Evolutionary conservation across 1,140 invertebrate genomes (phyloP).

Genomic region (Drosophila tristis): DNA sequence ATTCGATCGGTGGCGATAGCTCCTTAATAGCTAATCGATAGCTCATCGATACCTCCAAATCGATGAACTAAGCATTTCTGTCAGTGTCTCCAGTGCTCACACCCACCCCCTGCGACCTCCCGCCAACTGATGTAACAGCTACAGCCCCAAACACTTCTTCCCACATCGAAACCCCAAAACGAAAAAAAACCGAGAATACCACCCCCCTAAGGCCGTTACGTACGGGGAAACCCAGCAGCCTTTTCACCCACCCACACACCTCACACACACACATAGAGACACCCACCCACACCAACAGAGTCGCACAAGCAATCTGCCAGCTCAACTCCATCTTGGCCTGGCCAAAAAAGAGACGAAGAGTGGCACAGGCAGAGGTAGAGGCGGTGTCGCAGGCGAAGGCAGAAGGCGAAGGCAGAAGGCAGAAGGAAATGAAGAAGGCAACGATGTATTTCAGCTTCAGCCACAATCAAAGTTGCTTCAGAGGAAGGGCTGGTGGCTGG

Average conservation of each 20-base stretch:
- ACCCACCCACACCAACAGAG: constrained; percentile 11
- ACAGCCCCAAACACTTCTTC: constrained; percentile 36
- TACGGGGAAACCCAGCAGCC: constrained; percentile 67
- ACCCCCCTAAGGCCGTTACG: constrained; percentile 64
- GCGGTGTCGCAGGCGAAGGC: constrained; percentile 7
- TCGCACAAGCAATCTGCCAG: constrained; percentile 53
- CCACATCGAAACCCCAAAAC: constrained; percentile 18
- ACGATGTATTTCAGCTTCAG: constrained; percentile 73
- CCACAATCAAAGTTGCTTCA: constrained; percentile 79
- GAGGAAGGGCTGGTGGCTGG: constrained; percentile 39
- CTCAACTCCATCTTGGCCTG: constrained; percentile 77
- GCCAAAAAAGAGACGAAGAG: constrained; percentile 64
- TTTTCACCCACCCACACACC: constrained; percentile 41
- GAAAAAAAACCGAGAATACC: constrained; percentile 42
- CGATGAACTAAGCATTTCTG: no score
- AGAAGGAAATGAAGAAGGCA: constrained; percentile 62
- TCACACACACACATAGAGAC: constrained; percentile 7
- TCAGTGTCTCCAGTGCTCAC: constrained; percentile 23
- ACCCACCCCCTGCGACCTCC: constrained; percentile 8
- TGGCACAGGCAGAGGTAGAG: constrained; percentile 22
- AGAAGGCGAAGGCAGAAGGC: constrained; percentile 40
- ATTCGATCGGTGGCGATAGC: neutral
- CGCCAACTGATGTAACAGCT: constrained; percentile 58
- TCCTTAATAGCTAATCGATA: no score
- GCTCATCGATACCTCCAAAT: no score